Conservation (phyloP, 2,797 vertebrate species). For the Squalus acanthias region DNA sequence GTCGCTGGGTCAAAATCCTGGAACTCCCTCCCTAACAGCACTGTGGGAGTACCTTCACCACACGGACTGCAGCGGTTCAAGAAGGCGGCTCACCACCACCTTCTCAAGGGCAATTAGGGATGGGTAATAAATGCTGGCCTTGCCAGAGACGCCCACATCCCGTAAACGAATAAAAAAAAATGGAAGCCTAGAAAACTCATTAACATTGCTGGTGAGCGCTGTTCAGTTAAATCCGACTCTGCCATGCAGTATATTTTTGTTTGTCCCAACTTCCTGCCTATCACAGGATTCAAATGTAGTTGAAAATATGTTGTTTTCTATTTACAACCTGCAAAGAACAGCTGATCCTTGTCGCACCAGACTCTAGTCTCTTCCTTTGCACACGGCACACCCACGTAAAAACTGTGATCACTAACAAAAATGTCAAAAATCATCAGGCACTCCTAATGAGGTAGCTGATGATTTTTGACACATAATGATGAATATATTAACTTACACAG, state of each 20-base stretch:
- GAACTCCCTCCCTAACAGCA: no score
- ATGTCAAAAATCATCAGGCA: conserved; percentile 25
- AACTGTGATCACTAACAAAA: conserved; percentile 31
- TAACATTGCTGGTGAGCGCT: not conserved
- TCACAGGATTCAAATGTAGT: conserved; percentile 17
- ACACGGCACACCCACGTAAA: not conserved
- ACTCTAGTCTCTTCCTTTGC: not conserved
- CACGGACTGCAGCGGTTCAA: no score
- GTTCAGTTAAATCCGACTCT: not conserved
- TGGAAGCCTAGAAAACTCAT: not conserved
- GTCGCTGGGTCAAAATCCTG: no score
- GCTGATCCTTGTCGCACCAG: not conserved
- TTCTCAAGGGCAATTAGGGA: no score
- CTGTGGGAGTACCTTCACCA: no score
- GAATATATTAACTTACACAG: conserved; percentile 37
- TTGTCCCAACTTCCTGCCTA: not conserved
- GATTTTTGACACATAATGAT: conserved; percentile 36
- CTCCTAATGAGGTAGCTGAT: conserved; percentile 21
- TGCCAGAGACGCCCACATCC: no score
- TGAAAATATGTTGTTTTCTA: conserved; percentile 21
- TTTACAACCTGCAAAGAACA: conserved; percentile 12
- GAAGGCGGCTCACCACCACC: no score
- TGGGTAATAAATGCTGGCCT: no score
- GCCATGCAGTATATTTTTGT: not conserved
- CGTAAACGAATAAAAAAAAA: not conserved